Evolutionary conservation across 2,113 vertebrate genomes (phyloP).

Genomic region (Pipra filicauda): DNA sequence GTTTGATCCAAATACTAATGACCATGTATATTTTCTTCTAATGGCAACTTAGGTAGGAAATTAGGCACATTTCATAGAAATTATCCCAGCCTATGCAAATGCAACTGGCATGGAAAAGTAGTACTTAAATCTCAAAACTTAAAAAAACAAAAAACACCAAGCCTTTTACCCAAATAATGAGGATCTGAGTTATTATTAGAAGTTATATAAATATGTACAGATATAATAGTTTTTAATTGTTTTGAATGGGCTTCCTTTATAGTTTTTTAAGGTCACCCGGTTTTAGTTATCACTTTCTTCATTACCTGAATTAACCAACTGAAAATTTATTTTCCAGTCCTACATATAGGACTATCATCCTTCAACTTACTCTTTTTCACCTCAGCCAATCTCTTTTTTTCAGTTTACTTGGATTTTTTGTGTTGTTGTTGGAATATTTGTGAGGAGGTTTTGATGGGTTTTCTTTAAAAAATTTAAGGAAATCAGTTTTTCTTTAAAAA

Average conservation of each 20-base stretch:
- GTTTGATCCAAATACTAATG: not conserved
- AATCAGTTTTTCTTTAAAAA: not conserved
- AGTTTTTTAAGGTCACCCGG: not conserved
- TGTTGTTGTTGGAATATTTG: not conserved
- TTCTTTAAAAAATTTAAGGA: not conserved
- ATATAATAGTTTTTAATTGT: not conserved
- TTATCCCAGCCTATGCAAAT: not conserved
- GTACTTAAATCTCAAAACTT: not conserved
- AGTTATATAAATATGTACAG: not conserved
- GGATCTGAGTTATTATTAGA: not conserved
- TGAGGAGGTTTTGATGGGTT: not conserved
- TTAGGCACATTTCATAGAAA: not conserved
- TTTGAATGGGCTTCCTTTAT: not conserved
- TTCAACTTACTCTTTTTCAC: not conserved
- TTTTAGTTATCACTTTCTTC: not conserved
- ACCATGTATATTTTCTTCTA: not conserved
- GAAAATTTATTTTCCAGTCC: not conserved
- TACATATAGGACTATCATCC: not conserved
- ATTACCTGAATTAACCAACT: not conserved
- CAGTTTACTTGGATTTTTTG: not conserved
- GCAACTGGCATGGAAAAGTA: not conserved
- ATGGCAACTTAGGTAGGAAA: not conserved
- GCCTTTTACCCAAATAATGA: not conserved
- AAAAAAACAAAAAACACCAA: not conserved
- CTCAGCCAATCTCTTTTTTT: not conserved